Conservation (phyloP, 2,888 invertebrate genomes). For the Drosophila yooni region DNA sequence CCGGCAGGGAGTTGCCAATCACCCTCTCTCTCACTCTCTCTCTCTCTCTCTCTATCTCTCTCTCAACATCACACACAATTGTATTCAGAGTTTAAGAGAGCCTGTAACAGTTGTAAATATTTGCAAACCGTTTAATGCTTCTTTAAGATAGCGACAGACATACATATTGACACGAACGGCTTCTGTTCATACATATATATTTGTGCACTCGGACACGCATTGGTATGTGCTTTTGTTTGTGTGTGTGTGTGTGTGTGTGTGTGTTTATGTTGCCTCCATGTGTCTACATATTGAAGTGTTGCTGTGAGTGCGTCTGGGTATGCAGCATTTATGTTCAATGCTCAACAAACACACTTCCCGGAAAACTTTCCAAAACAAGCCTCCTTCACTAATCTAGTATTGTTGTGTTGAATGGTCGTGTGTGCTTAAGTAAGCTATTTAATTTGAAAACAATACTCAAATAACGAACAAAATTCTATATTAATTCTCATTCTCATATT, state of each 20-base stretch:
- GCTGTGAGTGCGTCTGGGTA: constrained; percentile 1
- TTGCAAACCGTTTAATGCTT: constrained; percentile 71
- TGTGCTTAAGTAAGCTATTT: not conserved
- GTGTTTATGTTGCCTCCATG: not conserved
- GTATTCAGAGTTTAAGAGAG: constrained; percentile 36
- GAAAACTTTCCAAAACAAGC: constrained; percentile 11
- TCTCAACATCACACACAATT: not conserved
- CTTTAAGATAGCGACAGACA: constrained; percentile 46
- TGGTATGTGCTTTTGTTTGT: not conserved
- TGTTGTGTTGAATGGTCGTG: not conserved
- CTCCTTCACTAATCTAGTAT: not conserved
- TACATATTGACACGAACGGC: constrained; percentile 28
- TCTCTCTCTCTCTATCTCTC: not conserved
- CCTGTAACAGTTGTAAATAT: constrained; percentile 68
- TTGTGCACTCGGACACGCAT: constrained; percentile 16
- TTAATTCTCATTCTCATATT: not conserved
- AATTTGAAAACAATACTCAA: not conserved
- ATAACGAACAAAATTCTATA: not conserved
- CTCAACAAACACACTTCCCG: constrained; percentile 2
- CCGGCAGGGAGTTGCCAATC: constrained; percentile 40
- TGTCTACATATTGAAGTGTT: constrained; percentile 8
- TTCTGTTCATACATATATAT: constrained; percentile 11
- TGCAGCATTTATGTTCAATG: constrained; percentile 34
- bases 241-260: constrained; percentile 1
- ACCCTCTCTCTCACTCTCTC: not conserved